phyloP scores from a whole-genome alignment of 1,140 invertebrate genomes.

The Littorina saxatilis region DNA sequence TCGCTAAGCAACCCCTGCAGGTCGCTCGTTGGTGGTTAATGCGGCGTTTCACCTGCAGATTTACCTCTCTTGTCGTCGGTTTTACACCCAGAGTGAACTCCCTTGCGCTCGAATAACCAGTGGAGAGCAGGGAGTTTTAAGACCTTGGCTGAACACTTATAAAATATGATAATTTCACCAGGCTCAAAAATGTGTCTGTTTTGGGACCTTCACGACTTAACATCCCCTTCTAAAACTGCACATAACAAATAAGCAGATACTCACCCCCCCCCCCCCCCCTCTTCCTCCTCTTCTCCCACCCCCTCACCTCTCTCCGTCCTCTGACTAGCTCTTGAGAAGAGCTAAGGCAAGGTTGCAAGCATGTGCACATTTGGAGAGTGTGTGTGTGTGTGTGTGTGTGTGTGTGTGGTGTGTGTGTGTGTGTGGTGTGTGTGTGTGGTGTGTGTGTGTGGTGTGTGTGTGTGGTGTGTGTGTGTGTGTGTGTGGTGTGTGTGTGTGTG shows the following conservation, averaged over 20 bases:
- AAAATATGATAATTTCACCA: slow-evolving; percentile 30
- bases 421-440: too few species aligned
- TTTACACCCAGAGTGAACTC: not conserved
- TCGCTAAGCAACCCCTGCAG: not conserved
- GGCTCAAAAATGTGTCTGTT: not conserved
- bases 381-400: too few species aligned
- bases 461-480: too few species aligned
- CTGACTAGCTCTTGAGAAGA: not conserved
- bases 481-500: too few species aligned
- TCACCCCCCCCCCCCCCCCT: not conserved
- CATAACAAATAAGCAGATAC: too few species aligned
- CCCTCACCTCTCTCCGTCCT: too few species aligned
- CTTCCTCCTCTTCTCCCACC: not conserved
- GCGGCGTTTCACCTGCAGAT: not conserved
- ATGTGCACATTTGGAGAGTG: not conserved
- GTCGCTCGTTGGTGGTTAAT: not conserved
- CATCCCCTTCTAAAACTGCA: too few species aligned
- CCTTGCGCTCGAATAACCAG: slow-evolving; percentile 16
- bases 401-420: too few species aligned
- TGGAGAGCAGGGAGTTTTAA: not conserved
- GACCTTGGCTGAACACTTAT: not conserved
- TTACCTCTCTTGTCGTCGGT: too few species aligned
- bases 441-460: too few species aligned
- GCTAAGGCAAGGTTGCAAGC: not conserved
- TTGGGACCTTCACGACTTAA: not conserved